Evolutionary conservation across 2,888 invertebrate species (phyloP).

Genomic region (Nomada lathburiana): DNA sequence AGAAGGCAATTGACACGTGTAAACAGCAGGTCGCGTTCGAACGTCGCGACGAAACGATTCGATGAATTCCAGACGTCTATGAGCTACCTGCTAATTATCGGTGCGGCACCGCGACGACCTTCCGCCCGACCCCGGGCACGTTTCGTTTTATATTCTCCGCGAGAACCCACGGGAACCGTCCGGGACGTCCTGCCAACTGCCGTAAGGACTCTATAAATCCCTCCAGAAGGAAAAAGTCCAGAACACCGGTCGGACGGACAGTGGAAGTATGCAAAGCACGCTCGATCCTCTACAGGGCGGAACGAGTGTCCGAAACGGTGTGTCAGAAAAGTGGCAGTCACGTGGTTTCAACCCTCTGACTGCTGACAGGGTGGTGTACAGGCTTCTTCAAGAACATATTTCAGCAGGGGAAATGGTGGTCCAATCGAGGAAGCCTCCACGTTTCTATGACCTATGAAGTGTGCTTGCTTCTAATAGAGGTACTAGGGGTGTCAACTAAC

Average conservation of each 20-base stretch:
- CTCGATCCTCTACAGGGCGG: neutral
- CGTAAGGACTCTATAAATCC: conserved; percentile 19
- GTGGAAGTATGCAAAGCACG: conserved; percentile 33
- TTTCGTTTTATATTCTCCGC: conserved; percentile 28
- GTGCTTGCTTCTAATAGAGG: too few species aligned
- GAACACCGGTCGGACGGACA: neutral
- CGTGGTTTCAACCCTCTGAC: neutral
- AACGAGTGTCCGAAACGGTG: conserved; percentile 10
- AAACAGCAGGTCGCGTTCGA: conserved; percentile 30
- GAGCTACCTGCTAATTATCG: conserved; percentile 38
- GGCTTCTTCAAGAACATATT: neutral
- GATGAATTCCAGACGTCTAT: conserved; percentile 12
- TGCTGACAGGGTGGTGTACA: neutral
- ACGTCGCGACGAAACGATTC: conserved; percentile 13
- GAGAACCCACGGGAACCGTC: conserved; percentile 6
- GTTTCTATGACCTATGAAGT: too few species aligned
- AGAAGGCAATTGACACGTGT: conserved; percentile 51
- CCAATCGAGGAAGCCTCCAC: neutral
- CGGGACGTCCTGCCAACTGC: neutral
- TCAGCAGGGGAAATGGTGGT: neutral
- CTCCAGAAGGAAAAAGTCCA: neutral
- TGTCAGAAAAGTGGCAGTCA: neutral
- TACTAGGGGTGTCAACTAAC: too few species aligned
- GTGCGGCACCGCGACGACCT: neutral
- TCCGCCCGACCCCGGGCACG: neutral